These are phyloP conservation scores for Austrofundulus limnaeus DNA, from an alignment of 2,113 vertebrate genomes.

Conservation along the genomic window DNA sequence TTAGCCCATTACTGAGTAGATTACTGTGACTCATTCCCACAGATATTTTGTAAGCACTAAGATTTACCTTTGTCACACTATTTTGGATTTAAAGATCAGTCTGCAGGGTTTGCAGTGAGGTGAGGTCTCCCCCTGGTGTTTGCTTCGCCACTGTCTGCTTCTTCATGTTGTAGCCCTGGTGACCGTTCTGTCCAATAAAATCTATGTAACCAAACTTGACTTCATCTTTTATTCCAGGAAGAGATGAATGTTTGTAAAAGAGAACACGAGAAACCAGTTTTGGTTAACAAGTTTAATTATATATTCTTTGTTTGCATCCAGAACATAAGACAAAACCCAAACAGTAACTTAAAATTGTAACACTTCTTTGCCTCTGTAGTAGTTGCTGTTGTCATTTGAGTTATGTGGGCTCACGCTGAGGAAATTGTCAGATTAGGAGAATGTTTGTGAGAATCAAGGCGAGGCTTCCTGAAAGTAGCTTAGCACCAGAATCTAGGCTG, in stretches of 20 bases:
- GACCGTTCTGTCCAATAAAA: constrained; percentile 78
- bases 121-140: constrained; percentile 72
- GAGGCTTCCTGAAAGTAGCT: constrained; percentile 40
- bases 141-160: constrained; percentile 66
- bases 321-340: constrained; percentile 40
- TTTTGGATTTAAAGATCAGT: constrained; percentile 25
- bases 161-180: constrained; percentile 75
- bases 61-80: constrained; percentile 40
- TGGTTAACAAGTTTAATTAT: constrained; percentile 52
- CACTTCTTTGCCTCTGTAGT: constrained; percentile 28
- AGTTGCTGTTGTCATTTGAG: constrained; percentile 32
- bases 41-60: constrained; percentile 35
- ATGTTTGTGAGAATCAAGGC: constrained; percentile 49
- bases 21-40: constrained; percentile 15
- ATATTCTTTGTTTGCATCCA: constrained; percentile 46
- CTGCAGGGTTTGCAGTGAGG: constrained; percentile 43
- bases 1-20: constrained; percentile 28
- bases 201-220: constrained; percentile 63
- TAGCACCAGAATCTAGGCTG: constrained; percentile 42
- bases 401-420: constrained; percentile 27
- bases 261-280: not conserved
- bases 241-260: too few relatives aligned
- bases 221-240: not conserved
- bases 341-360: constrained; percentile 57
- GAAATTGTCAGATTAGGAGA: constrained; percentile 30